These are phyloP conservation scores for Ips nitidus DNA, from an alignment of 1,140 invertebrate species.

Conservation along the genomic window DNA sequence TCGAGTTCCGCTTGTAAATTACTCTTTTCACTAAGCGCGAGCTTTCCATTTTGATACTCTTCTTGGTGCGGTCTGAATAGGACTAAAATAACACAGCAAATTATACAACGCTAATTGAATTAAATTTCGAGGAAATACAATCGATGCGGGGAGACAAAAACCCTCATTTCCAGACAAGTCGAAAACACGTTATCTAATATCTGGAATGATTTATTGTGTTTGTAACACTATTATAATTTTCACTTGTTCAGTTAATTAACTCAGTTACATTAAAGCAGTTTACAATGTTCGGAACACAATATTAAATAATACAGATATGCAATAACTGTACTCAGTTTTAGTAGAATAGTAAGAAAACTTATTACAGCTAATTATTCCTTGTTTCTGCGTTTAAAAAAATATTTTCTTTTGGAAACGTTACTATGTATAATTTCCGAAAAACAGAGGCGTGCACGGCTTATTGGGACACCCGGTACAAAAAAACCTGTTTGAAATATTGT, in stretches of 20 bases:
- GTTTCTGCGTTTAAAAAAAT: too few species aligned
- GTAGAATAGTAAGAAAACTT: too few species aligned
- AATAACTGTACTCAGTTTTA: too few species aligned
- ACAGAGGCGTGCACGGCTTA: too few species aligned
- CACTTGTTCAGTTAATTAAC: slow-evolving; percentile 22
- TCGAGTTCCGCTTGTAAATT: slow-evolving; percentile 23
- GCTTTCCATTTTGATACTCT: slow-evolving; percentile 21
- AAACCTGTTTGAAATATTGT: too few species aligned
- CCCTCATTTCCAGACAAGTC: slow-evolving; percentile 18
- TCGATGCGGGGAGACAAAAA: slow-evolving; percentile 16
- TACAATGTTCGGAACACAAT: too few species aligned
- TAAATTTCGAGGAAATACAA: slow-evolving; percentile 18
- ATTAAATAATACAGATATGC: too few species aligned
- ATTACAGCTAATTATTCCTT: too few species aligned
- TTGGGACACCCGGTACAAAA: too few species aligned
- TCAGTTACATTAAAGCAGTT: slow-evolving; percentile 3
- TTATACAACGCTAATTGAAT: slow-evolving; percentile 24
- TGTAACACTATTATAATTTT: slow-evolving; percentile 12
- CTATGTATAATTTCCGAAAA: too few species aligned
- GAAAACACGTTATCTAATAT: slow-evolving; percentile 26
- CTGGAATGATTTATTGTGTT: slow-evolving; percentile 20
- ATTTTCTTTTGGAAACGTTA: too few species aligned
- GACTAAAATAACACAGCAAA: slow-evolving; percentile 20
- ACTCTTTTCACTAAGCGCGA: slow-evolving; percentile 17
- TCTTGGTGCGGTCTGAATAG: slow-evolving; percentile 17